A percentile compares a stretch with the other conserved stretches of the same genome.
Evolutionary conservation across 2,113 vertebrate species (phyloP).

Genomic region (Myodes glareolus): DNA sequence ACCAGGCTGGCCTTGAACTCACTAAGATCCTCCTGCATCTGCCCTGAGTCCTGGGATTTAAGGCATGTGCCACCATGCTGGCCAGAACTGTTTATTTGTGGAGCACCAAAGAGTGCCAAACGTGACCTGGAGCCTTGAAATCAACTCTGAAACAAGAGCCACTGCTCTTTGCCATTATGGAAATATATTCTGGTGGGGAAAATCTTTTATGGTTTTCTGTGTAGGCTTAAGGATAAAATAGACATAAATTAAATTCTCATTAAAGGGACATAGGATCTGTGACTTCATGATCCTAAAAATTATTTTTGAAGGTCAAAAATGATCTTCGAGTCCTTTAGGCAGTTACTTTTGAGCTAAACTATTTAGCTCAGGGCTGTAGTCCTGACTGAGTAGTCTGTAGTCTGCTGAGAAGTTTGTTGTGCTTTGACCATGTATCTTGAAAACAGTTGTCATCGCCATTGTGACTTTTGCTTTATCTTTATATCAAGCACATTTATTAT

Average conservation of each 20-base stretch:
- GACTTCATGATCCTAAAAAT: not conserved
- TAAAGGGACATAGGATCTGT: not conserved
- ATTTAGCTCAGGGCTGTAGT: not conserved
- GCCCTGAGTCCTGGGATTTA: not conserved
- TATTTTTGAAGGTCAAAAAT: slow-evolving; percentile 45
- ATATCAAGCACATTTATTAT: not conserved
- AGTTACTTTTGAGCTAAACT: slow-evolving; percentile 48
- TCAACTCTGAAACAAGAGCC: not conserved
- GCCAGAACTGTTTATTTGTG: not conserved
- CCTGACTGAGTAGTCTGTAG: not conserved
- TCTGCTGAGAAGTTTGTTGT: slow-evolving; percentile 20
- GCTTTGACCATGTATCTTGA: not conserved
- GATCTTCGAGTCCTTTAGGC: slow-evolving; percentile 27
- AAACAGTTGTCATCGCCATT: not conserved
- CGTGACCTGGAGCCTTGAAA: not conserved
- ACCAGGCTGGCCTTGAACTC: not conserved
- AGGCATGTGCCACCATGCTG: not conserved
- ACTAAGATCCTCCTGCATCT: not conserved
- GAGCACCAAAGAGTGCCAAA: not conserved
- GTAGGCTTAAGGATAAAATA: not conserved
- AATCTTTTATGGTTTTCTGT: not conserved
- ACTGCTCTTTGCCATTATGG: not conserved
- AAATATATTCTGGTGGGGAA: not conserved
- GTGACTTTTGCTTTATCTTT: slow-evolving; percentile 11
- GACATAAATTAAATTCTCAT: not conserved